A percentile compares a stretch with the other conserved stretches of the same genome.
These are phyloP conservation scores for Cryptops parisi DNA, from an alignment of 2,888 invertebrate genomes.

Conservation along the genomic window DNA sequence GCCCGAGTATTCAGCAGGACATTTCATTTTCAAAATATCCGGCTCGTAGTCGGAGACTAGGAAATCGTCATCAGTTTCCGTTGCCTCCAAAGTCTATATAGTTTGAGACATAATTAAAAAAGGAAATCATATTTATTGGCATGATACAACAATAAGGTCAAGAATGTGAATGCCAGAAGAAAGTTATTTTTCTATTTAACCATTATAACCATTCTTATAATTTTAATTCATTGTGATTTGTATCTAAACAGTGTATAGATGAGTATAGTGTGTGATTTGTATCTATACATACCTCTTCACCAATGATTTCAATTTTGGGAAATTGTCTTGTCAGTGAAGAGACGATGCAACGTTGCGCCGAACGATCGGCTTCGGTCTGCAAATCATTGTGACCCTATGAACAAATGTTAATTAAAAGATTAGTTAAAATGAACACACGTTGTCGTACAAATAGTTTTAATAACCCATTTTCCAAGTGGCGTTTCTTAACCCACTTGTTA, in stretches of 20 bases:
- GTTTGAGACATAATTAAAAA: not conserved
- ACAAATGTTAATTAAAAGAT: slow-evolving; percentile 11
- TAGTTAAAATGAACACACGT: not conserved
- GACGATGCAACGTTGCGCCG: slow-evolving; percentile 84
- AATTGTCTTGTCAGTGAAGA: slow-evolving; percentile 70
- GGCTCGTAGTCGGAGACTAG: slow-evolving; percentile 55
- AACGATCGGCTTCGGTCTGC: slow-evolving; percentile 95
- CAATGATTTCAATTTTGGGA: slow-evolving; percentile 68
- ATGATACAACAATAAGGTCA: too few relatives aligned
- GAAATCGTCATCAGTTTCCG: slow-evolving; percentile 51
- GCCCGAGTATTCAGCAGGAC: slow-evolving; percentile 48
- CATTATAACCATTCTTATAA: too few relatives aligned
- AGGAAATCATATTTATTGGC: too few relatives aligned
- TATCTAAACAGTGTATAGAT: too few relatives aligned
- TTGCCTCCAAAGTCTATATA: slow-evolving; percentile 26
- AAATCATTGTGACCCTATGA: slow-evolving; percentile 73
- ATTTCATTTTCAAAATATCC: slow-evolving; percentile 46
- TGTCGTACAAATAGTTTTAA: too few relatives aligned
- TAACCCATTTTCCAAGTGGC: too few relatives aligned
- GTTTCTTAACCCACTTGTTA: too few relatives aligned
- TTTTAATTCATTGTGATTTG: too few relatives aligned
- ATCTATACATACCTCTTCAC: slow-evolving; percentile 74
- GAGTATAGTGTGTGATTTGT: too few relatives aligned
- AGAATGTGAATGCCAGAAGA: too few relatives aligned
- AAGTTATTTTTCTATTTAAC: too few relatives aligned